These are phyloP conservation scores for Sardina pilchardus DNA, from an alignment of 2,113 vertebrate genomes.

Conservation along the genomic window DNA sequence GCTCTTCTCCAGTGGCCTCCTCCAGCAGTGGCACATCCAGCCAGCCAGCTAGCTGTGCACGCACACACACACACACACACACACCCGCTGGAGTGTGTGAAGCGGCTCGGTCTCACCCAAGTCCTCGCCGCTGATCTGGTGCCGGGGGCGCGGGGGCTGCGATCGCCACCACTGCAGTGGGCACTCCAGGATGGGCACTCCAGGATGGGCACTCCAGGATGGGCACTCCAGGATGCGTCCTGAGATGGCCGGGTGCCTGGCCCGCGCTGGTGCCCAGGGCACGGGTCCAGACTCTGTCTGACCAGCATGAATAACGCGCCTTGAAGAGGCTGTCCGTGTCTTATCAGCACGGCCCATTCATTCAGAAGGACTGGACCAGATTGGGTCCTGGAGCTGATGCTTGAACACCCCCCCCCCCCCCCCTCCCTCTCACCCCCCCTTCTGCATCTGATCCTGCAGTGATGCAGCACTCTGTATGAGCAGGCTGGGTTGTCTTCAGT, in stretches of 20 bases:
- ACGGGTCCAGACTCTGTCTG: not conserved
- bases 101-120: not conserved
- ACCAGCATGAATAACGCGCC: not conserved
- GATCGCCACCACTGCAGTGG: too few species aligned
- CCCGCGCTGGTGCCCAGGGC: not conserved
- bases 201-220: too few species aligned
- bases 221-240: conserved; percentile 3
- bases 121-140: not conserved
- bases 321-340: not conserved
- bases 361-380: not conserved
- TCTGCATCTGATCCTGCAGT: not conserved
- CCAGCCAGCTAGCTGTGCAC: too few species aligned
- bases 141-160: too few species aligned
- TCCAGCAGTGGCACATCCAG: not conserved
- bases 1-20: not conserved
- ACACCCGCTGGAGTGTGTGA: not conserved
- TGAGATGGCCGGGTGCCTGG: not conserved
- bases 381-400: not conserved
- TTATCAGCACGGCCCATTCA: not conserved
- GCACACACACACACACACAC: too few species aligned
- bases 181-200: too few species aligned
- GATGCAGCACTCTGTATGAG: not conserved
- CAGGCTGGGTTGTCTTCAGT: not conserved
- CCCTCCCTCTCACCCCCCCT: not conserved
- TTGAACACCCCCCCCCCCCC: too few species aligned